Evolutionary conservation across 2,113 vertebrate genomes (phyloP), one percentile per base, ranked within the genome.

Genomic region (Syngnathus typhle): DNA sequence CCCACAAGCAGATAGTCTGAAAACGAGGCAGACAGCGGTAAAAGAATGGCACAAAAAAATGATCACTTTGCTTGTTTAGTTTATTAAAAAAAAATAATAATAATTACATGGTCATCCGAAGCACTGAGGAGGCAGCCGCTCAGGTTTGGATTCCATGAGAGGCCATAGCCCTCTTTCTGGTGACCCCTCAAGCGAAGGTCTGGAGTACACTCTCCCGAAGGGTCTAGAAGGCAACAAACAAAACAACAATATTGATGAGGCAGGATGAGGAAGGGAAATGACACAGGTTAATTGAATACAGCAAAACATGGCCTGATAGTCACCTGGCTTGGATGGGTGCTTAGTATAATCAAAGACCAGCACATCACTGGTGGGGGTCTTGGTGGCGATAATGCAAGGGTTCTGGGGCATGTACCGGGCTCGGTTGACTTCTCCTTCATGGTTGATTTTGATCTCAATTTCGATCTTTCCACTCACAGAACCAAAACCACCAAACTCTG

Each of bases 371-470:
- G 97, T 96, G 12, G 96, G 96, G 19, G 97, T 99, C 87, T 99
- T 99, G 7, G 97, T 99, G 60, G 96, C 97, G 11, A 99, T 99
- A 82, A 98, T 98, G 59, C 95, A 99, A 5, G 97, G 96, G 79
- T 99, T 99, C 87, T 99, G 97, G 1, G 96, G 97, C 97, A 99
- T 99, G 82, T 99, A 98, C 18, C 96, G 95, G 0, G 97, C 96
- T 85, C 97, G 85, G 88, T 99, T 99, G 73, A 99, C 97, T 83
- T 99, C 97, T 66, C 97, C 97, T 86, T 99, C 97, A 1, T 98
- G 97, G 82, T 99, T 99, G 65, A 99, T 99, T 90, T 99, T 99
- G 80, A 99, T 99, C 79, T 99, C 97, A 70, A 99, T 98, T 72
- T 99, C 97, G 72, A 99, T 99, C 82, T 99, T 99, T 1, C 96